These are phyloP conservation scores for Romanomermis culicivorax DNA, from an alignment of 2,888 invertebrate genomes.

Conservation along the genomic window DNA sequence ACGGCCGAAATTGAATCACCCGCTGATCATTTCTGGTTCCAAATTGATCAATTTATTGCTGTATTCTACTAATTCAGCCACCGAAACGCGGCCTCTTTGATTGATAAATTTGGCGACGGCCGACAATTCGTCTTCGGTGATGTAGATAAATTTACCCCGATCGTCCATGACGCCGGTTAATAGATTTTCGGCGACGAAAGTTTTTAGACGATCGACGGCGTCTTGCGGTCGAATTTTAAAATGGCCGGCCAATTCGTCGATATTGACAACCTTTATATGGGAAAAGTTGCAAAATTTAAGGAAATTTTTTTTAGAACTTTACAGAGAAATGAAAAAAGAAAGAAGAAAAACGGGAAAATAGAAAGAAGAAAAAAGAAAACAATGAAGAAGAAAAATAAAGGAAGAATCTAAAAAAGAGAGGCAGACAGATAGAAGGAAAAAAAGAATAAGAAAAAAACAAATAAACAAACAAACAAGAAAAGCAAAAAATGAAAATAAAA, in stretches of 20 bases:
- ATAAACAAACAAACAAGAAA: too few species aligned
- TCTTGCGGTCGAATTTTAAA: slow-evolving; percentile 28
- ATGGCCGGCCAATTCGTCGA: slow-evolving; percentile 25
- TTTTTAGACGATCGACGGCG: slow-evolving; percentile 47
- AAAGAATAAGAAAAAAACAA: too few species aligned
- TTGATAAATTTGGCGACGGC: slow-evolving; percentile 81
- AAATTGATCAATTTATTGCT: slow-evolving; percentile 77
- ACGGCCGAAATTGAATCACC: too few species aligned
- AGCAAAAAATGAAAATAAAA: too few species aligned
- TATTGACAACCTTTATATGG: slow-evolving; percentile 21
- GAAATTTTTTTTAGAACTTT: background rate
- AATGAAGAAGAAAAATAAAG: background rate
- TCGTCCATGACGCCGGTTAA: slow-evolving; percentile 94
- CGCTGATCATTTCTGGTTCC: slow-evolving; percentile 15
- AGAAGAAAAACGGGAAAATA: too few species aligned
- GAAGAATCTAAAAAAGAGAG: too few species aligned
- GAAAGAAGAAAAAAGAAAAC: background rate
- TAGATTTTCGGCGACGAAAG: slow-evolving; percentile 54
- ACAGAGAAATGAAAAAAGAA: too few species aligned
- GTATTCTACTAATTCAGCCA: slow-evolving; percentile 73
- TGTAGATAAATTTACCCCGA: slow-evolving; percentile 92
- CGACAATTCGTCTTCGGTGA: slow-evolving; percentile 67
- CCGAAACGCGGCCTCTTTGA: slow-evolving; percentile 78
- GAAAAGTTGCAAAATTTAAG: background rate
- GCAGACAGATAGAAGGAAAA: too few species aligned